These are phyloP conservation scores for Cavia porcellus DNA, from an alignment of 2,113 vertebrate genomes.

Conservation along the genomic window DNA sequence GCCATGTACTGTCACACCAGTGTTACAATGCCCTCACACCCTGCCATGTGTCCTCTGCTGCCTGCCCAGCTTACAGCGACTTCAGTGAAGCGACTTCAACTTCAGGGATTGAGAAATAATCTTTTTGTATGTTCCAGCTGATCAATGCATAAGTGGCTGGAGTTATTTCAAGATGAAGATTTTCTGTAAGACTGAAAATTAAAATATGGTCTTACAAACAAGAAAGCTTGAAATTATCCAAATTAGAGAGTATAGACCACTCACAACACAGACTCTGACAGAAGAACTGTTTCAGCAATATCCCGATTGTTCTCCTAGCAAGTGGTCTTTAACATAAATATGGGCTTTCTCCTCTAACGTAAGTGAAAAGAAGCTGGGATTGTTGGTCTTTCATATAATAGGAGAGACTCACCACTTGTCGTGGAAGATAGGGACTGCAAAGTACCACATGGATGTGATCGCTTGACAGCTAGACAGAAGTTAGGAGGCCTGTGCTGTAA, in stretches of 20 bases:
- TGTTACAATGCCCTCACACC: neutral
- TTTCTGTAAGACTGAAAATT: constrained; percentile 26
- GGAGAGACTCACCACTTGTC: neutral
- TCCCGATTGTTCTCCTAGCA: neutral
- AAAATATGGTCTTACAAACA: neutral
- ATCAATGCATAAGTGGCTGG: neutral
- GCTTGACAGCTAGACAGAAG: neutral
- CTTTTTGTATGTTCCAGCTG: neutral
- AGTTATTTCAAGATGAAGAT: neutral
- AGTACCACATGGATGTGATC: neutral
- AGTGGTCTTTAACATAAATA: neutral
- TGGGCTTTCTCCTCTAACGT: neutral
- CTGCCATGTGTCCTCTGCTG: neutral
- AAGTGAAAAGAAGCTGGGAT: neutral
- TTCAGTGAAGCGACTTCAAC: neutral
- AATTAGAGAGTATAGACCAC: neutral
- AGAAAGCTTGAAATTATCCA: neutral
- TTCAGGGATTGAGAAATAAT: neutral
- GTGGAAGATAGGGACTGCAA: neutral
- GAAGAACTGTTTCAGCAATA: neutral
- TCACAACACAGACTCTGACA: neutral
- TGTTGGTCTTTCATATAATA: neutral
- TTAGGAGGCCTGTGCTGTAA: neutral
- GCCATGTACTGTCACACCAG: neutral
- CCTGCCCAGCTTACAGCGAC: neutral